Evolutionary conservation across 2,797 vertebrate species (phyloP), one percentile per base, ranked within the genome.

Genomic region (Varecia variegata): DNA sequence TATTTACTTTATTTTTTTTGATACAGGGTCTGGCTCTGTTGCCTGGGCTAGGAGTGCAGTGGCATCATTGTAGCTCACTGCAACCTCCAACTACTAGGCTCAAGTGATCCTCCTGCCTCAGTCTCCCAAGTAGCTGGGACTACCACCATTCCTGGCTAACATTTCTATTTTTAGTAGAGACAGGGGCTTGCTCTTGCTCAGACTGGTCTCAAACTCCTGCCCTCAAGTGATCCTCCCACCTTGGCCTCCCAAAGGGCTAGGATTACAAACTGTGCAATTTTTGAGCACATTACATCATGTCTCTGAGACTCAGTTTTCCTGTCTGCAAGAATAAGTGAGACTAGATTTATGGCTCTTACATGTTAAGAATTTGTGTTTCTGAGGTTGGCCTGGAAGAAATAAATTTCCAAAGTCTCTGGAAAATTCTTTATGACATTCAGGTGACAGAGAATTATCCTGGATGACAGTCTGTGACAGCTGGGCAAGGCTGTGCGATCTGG

Each of bases 281-380:
- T 76, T 77, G 56, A 81, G n/a, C 40, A 45, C 9, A 84, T 92
- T 86, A 52, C 10, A 52, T 84, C 54, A 30, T 12, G 8, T 87
- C 67, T 95, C 67, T 93, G 81, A 70, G n/a, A 96, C 73, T 97
- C 76, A 76, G 45, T 50, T 90, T 92, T 97, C 67, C 60, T 82
- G 38, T 56, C 43, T 90, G 30, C 54, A 84, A 80, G 85, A 86
- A 38, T 82, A 94, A 90, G 40, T 50, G 9, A 88, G 82, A 83
- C 45, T 76, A 77, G 74, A 47, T 79, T 94, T 32, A 74, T 50
- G 32, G 10, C 13, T 90, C 40, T 56, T 65, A 56, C 0, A 52
- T 21, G 27, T 52, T 88, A 84, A 52, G 27, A 86, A 82, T 67
- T 60, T 83, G 74, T 85, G 82, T 73, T 95, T 87, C 74, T 93